Base-by-base conservation (phyloP, 2,888 invertebrate species). In the Anarsia innoxiella region DNA sequence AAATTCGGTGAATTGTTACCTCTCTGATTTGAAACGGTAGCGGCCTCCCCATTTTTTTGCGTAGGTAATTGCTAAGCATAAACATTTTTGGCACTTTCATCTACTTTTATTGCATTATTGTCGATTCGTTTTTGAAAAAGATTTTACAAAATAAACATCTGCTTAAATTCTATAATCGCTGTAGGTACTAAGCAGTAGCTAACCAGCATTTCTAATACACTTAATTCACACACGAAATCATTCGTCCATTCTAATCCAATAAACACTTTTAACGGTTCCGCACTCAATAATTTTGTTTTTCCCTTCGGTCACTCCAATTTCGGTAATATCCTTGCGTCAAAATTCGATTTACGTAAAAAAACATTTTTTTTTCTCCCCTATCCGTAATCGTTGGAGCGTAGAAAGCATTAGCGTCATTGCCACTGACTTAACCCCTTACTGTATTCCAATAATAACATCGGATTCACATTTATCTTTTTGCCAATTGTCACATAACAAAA, bases 1-100 rank as follows among this genome's bases (percentile, higher is more conserved):
- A 74, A 74, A 84, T 73, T 75, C 67, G 72, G 64, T 82, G 79
- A 83, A 67, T 76, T 79, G 76, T 73, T 71, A 66, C 69, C 64
- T 64, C 53, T 52, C 55, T 56, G 58, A 69, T 72, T 74, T 56
- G 55, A 54, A 53, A 66, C 57, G 59, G 59, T 57, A 51, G 53
- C 47, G 50, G 53, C 58, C 39, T 30, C 35, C 13, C 19, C 36
- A 11, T 9, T 13, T 32, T 32, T 37, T 31, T 26, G 15, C n/a
- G n/a, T 26, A 6, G 26, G n/a, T 26, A 26, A 26, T 26, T 26
- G 5, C 3, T 26, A 19, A 19, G 8, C 3, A 19, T 5, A 19
- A 8, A n/a, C n/a, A n/a, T n/a, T n/a, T n/a, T n/a, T n/a, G n/a
- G n/a, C n/a, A n/a, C n/a, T n/a, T n/a, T n/a, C n/a, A n/a, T n/a